Conservation (phyloP, 2,113 vertebrate genomes). For the Mustelus asterias region DNA sequence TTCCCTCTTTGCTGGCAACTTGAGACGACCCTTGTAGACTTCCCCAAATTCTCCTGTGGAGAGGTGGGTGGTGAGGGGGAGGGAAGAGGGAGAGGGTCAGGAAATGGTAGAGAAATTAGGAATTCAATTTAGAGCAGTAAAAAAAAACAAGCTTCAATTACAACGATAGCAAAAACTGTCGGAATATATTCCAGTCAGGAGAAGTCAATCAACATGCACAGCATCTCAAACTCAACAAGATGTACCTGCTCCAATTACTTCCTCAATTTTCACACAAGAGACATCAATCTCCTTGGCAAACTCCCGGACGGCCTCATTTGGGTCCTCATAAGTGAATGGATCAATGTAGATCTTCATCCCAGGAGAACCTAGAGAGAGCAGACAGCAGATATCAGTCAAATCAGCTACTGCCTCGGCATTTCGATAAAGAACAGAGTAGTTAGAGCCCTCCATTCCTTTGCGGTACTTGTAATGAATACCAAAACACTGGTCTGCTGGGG, state of each 20-base stretch:
- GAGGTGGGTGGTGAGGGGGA: background rate
- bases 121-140: background rate
- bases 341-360: conserved; percentile 99
- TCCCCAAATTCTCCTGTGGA: conserved; percentile 91
- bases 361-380: conserved; percentile 71
- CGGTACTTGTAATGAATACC: conserved; percentile 12
- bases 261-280: conserved; percentile 97
- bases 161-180: background rate
- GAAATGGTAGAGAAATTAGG: background rate
- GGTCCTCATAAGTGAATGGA: conserved; percentile 97
- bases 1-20: conserved; percentile 88
- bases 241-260: conserved; percentile 97
- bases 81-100: background rate
- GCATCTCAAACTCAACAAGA: conserved; percentile 16
- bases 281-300: conserved; percentile 99
- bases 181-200: background rate
- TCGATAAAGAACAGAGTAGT: background rate
- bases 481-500: background rate
- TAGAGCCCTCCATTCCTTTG: background rate
- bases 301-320: conserved; percentile 91
- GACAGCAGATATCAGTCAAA: conserved; percentile 39
- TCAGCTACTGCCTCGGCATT: background rate
- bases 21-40: conserved; percentile 93
- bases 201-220: conserved; percentile 1
- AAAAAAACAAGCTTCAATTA: background rate